These are phyloP conservation scores for Dreissena polymorpha DNA, from an alignment of 1,140 invertebrate genomes.

Conservation along the genomic window DNA sequence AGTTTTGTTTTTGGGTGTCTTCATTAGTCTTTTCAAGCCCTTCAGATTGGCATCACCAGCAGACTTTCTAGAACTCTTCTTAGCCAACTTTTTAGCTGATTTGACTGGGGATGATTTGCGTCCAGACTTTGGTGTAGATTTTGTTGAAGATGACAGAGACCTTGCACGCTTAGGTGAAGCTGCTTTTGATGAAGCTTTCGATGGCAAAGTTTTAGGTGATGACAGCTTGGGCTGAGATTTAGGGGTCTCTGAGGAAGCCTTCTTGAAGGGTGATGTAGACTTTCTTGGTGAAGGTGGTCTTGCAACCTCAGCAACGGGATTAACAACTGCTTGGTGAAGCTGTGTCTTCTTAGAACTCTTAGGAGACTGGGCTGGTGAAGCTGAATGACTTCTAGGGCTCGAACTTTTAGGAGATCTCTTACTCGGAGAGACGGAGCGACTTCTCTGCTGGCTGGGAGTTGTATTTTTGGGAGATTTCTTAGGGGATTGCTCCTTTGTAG, in stretches of 20 bases:
- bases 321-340: not conserved
- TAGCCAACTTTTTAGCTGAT: not conserved
- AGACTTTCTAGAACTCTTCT: conserved; percentile 11
- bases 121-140: conserved; percentile 24
- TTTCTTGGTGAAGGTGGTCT: conserved; percentile 45
- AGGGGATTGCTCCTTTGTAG: conserved; percentile 46
- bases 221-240: not conserved
- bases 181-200: not conserved
- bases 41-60: conserved; percentile 3
- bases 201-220: conserved; percentile 26
- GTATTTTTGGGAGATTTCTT: conserved; percentile 33
- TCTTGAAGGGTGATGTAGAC: conserved; percentile 18
- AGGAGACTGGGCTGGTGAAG: not conserved
- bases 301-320: not conserved
- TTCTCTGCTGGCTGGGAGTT: not conserved
- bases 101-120: conserved; percentile 11
- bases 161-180: conserved; percentile 1
- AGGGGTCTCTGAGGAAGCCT: not conserved
- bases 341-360: not conserved
- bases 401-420: conserved; percentile 26
- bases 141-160: conserved; percentile 20
- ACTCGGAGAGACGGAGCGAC: not conserved
- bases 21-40: conserved; percentile 5
- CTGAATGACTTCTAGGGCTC: conserved; percentile 17
- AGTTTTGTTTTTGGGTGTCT: conserved; percentile 15